Conservation (phyloP, 2,113 vertebrate genomes). For the Morone chrysops region DNA sequence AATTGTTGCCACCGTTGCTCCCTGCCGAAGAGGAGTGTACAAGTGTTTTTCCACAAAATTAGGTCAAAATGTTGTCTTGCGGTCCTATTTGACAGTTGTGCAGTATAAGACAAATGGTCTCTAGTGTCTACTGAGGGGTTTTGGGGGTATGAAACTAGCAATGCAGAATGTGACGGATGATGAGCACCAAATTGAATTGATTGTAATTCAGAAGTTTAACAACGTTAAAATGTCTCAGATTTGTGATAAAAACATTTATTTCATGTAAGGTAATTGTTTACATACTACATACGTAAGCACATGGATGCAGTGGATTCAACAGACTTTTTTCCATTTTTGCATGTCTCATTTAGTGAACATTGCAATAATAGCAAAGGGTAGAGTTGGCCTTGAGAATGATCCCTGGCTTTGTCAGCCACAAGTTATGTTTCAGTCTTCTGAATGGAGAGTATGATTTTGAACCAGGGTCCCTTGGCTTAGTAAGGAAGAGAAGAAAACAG, state of each 20-base stretch:
- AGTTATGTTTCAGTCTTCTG: conserved; percentile 69
- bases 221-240: conserved; percentile 79
- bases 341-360: conserved; percentile 73
- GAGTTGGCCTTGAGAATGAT: conserved; percentile 66
- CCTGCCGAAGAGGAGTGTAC: neutral
- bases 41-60: neutral
- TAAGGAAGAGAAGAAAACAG: conserved; percentile 73
- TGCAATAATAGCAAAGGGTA: conserved; percentile 72
- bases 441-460: conserved; percentile 73
- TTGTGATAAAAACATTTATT: conserved; percentile 88
- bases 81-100: conserved; percentile 30
- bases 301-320: conserved; percentile 79
- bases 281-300: conserved; percentile 85
- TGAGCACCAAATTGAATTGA: conserved; percentile 67
- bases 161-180: conserved; percentile 40
- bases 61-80: conserved; percentile 29
- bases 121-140: conserved; percentile 30
- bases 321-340: conserved; percentile 68
- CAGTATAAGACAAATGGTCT: conserved; percentile 28
- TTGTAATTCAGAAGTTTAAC: conserved; percentile 70
- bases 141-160: conserved; percentile 41
- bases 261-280: conserved; percentile 84
- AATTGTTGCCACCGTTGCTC: neutral
- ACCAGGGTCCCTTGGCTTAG: conserved; percentile 78
- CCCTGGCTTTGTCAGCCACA: conserved; percentile 62